Evolutionary conservation across 2,888 invertebrate species (phyloP).

Genomic region (Caenorhabditis sp.): DNA sequence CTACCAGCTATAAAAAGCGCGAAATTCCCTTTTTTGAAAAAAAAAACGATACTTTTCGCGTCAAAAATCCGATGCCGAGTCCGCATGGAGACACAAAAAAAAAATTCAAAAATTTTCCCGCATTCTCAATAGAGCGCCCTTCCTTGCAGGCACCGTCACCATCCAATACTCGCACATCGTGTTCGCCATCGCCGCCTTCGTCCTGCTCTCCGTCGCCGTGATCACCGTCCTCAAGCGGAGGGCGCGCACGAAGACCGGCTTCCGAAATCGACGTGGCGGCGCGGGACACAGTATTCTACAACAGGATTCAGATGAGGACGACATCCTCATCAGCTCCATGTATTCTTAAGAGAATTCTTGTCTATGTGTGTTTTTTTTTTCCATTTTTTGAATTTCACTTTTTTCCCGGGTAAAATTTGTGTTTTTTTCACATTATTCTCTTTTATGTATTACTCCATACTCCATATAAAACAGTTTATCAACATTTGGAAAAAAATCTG

Average conservation of each 20-base stretch:
- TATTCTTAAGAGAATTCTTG: no score
- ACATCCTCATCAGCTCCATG: constrained; percentile 81
- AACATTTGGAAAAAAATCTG: no score
- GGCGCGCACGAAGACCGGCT: constrained; percentile 57
- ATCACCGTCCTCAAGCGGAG: constrained; percentile 59
- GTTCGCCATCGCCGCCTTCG: constrained; percentile 49
- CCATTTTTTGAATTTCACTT: constrained; percentile 15
- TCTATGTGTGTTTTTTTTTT: no score
- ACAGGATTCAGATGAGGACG: constrained; percentile 80
- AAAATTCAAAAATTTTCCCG: neutral
- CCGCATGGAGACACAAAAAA: no score
- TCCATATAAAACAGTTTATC: no score
- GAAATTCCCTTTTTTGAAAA: no score
- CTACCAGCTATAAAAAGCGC: no score
- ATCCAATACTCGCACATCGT: constrained; percentile 62
- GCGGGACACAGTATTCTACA: constrained; percentile 59
- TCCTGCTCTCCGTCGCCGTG: constrained; percentile 52
- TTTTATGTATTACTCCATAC: no score
- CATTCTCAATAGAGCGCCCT: neutral
- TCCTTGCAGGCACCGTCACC: constrained; percentile 61
- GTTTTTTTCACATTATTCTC: no score
- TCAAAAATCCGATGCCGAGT: no score
- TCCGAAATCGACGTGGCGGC: constrained; percentile 68
- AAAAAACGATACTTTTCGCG: no score
- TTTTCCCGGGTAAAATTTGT: no score